A percentile compares a stretch with the other conserved stretches of the same genome.
Conservation (phyloP, 2,888 invertebrate genomes). For the Microplitis manilae region DNA sequence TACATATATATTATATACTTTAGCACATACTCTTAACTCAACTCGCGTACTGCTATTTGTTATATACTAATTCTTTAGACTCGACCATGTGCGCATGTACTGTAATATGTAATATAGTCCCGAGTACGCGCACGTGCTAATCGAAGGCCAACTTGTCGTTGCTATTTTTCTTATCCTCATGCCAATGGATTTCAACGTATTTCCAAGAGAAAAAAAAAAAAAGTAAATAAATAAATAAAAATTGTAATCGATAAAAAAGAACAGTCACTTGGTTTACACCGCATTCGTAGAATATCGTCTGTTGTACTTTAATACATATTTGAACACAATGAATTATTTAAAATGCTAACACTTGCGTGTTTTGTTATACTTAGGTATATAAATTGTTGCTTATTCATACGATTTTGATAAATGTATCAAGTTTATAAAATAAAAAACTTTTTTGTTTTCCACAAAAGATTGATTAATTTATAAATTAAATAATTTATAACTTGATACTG, state of each 20-base stretch:
- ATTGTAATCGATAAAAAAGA: neutral
- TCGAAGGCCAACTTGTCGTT: conserved; percentile 10
- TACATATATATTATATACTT: neutral
- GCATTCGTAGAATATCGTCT: neutral
- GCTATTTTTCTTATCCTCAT: conserved; percentile 18
- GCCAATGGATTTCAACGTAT: neutral
- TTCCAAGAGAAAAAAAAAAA: neutral
- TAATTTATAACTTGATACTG: no score
- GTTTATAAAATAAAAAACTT: neutral
- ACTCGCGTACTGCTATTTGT: neutral
- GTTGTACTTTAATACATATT: neutral
- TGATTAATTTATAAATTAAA: no score
- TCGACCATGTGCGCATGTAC: no score
- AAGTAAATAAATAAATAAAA: neutral
- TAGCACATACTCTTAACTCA: neutral
- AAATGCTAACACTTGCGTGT: neutral
- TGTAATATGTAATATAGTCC: no score
- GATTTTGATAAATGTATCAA: neutral
- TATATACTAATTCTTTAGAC: neutral
- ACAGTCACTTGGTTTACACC: neutral
- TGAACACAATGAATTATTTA: neutral
- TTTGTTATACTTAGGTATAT: neutral
- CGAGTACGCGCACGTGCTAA: conserved; percentile 13
- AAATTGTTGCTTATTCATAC: neutral
- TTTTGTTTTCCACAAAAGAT: neutral